Conservation (phyloP, 2,113 vertebrate species). For the Corythaeola cristata region DNA sequence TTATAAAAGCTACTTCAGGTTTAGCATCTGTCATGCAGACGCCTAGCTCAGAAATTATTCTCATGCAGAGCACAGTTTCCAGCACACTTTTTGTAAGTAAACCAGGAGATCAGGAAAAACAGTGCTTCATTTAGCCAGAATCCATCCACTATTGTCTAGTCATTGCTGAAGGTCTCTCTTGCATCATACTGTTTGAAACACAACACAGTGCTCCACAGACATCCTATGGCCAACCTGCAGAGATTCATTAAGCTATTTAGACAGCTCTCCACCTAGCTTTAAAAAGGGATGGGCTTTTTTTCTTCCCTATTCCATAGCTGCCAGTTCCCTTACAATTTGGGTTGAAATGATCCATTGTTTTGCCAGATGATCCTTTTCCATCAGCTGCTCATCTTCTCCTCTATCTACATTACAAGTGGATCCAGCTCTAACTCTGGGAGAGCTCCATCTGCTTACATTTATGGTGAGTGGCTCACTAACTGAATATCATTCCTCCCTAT, state of each 20-base stretch:
- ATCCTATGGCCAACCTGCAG: background rate
- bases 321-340: background rate
- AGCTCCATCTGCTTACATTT: background rate
- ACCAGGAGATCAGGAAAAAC: background rate
- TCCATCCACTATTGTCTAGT: background rate
- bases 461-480: background rate
- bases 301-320: background rate
- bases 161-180: background rate
- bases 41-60: background rate
- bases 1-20: background rate
- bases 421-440: background rate
- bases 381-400: background rate
- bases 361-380: background rate
- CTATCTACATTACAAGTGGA: background rate
- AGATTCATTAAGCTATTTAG: background rate
- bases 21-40: background rate
- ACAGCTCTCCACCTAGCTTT: background rate
- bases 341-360: background rate
- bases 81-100: background rate
- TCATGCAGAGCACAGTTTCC: background rate
- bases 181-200: background rate
- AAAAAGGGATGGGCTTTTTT: background rate
- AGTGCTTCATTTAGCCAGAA: background rate
- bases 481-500: background rate
- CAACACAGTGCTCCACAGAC: background rate